Conservation (phyloP, 2,113 vertebrate species). For the Monopterus albus region DNA sequence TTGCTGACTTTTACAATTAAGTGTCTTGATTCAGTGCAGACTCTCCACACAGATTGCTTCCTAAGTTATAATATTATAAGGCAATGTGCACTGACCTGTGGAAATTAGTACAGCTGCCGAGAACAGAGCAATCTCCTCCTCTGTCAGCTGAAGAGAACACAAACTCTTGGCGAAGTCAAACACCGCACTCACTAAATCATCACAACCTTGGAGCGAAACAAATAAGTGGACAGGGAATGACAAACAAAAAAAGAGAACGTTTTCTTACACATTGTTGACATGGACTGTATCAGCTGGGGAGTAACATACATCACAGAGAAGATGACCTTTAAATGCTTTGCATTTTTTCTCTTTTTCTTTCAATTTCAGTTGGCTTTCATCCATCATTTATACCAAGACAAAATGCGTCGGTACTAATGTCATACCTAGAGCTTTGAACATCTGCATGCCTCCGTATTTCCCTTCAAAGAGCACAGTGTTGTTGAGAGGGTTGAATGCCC, state of each 20-base stretch:
- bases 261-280: slow-evolving; percentile 29
- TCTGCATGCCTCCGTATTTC: slow-evolving; percentile 99
- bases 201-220: slow-evolving; percentile 86
- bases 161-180: slow-evolving; percentile 99
- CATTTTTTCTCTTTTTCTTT: not conserved
- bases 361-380: not conserved
- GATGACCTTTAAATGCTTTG: too few species aligned
- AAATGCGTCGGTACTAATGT: not conserved
- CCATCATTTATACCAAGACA: not conserved
- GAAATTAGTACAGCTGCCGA: slow-evolving; percentile 98
- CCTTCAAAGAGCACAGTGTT: slow-evolving; percentile 99
- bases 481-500: slow-evolving; percentile 99
- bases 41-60: not conserved
- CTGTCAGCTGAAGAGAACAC: slow-evolving; percentile 96
- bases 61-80: slow-evolving; percentile 4
- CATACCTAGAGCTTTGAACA: slow-evolving; percentile 98
- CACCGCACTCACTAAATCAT: slow-evolving; percentile 95
- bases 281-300: slow-evolving; percentile 20
- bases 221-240: slow-evolving; percentile 23
- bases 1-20: not conserved
- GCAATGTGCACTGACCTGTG: slow-evolving; percentile 86
- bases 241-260: slow-evolving; percentile 24
- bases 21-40: not conserved
- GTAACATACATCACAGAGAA: slow-evolving; percentile 8
- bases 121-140: slow-evolving; percentile 98